phyloP scores from a whole-genome alignment of 30 jellyfish, hydroid and myxozoan genomes.

The Sanderia malayensis region DNA sequence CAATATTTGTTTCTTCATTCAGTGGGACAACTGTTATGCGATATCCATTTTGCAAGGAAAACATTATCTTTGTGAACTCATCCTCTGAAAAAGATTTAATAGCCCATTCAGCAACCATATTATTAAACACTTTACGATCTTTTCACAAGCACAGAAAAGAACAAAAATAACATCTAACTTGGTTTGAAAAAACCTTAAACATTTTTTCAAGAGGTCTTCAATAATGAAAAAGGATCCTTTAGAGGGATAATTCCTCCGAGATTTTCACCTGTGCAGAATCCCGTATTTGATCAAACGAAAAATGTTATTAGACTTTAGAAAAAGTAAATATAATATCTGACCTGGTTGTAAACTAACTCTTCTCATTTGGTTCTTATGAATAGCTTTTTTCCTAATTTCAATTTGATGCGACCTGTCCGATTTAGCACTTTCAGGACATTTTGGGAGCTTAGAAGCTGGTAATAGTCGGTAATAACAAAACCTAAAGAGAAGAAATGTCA shows the following conservation, averaged over 20 bases:
- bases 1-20: conserved; percentile 17
- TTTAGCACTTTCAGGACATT: conserved; percentile 42
- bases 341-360: conserved; percentile 78
- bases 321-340: not conserved
- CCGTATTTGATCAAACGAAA: too few species aligned
- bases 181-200: not conserved
- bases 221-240: not conserved
- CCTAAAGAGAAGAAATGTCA: too few species aligned
- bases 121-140: not conserved
- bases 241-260: too few species aligned
- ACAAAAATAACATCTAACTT: not conserved
- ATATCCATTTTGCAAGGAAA: conserved; percentile 84
- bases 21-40: conserved; percentile 56
- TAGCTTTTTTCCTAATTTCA: conserved; percentile 31
- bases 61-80: conserved; percentile 78
- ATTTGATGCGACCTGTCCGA: conserved; percentile 71
- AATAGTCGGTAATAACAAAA: conserved; percentile 73
- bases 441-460: conserved; percentile 43
- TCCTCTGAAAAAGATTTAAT: conserved; percentile 47
- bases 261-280: too few species aligned
- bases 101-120: not conserved
- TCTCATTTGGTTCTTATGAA: conserved; percentile 29
- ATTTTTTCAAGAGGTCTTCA: not conserved
- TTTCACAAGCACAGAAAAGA: not conserved
- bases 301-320: too few species aligned